phyloP scores from a whole-genome alignment of 2,888 invertebrate genomes.

The Belgica antarctica region DNA sequence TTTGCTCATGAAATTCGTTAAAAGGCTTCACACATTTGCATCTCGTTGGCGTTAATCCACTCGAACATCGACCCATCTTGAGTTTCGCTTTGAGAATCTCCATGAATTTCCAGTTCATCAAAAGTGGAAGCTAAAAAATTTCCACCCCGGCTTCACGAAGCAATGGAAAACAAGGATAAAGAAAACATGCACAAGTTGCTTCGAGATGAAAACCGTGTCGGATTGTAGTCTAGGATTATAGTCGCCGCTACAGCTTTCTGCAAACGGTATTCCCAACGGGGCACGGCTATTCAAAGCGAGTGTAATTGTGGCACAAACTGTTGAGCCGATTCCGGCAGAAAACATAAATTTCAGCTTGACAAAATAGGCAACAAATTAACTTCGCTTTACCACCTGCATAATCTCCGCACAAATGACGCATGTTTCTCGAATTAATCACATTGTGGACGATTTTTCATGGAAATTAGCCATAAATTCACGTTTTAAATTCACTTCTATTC shows the following conservation, averaged over 20 bases:
- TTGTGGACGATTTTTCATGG: not conserved
- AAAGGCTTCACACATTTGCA: no score
- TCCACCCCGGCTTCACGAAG: not conserved
- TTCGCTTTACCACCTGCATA: slow-evolving; percentile 6
- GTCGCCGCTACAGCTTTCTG: not conserved
- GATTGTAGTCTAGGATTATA: slow-evolving; percentile 8
- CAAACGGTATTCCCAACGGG: not conserved
- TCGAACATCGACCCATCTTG: not conserved
- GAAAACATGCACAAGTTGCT: slow-evolving; percentile 2
- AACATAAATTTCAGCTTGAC: no score
- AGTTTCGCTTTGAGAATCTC: not conserved
- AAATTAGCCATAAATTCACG: not conserved
- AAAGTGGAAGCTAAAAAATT: not conserved
- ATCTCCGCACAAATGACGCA: slow-evolving; percentile 8
- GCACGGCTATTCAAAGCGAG: not conserved
- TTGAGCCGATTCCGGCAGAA: not conserved
- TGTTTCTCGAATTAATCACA: not conserved
- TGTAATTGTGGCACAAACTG: not conserved
- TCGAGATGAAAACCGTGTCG: slow-evolving; percentile 7
- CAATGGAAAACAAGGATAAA: no score
- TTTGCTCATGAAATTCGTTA: no score
- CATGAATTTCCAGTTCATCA: not conserved
- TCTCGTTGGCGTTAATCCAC: not conserved
- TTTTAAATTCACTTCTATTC: not conserved
- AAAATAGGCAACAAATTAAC: not conserved